These are phyloP conservation scores for Venusia cambrica DNA, from an alignment of 2,888 invertebrate genomes.

Conservation along the genomic window DNA sequence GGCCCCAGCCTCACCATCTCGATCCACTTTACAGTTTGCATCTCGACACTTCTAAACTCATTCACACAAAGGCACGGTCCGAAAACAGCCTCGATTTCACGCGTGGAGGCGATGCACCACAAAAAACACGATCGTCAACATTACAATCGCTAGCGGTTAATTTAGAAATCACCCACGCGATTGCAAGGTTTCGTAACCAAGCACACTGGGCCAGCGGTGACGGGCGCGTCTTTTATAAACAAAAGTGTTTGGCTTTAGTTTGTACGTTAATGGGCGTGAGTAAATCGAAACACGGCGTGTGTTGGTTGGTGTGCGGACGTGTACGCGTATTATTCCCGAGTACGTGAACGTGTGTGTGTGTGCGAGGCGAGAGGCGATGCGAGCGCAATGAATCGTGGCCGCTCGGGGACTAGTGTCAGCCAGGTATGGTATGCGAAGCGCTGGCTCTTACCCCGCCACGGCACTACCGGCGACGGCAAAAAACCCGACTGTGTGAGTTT, in stretches of 20 bases:
- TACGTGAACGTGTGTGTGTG: conserved; percentile 20
- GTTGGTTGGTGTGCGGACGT: conserved; percentile 34
- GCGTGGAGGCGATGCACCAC: conserved; percentile 40
- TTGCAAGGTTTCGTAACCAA: conserved; percentile 63
- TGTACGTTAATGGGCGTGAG: conserved; percentile 40
- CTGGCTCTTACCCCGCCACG: conserved; percentile 42
- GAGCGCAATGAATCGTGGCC: conserved; percentile 49
- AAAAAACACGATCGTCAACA: conserved; percentile 52
- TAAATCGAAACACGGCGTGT: conserved; percentile 42
- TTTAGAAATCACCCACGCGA: conserved; percentile 68
- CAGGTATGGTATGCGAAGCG: conserved; percentile 49
- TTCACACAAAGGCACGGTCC: conserved; percentile 32
- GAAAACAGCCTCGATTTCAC: conserved; percentile 32
- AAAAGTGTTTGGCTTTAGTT: conserved; percentile 47
- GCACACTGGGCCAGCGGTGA: conserved; percentile 50
- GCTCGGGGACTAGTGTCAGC: conserved; percentile 50
- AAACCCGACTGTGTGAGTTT: conserved; percentile 33
- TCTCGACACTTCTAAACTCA: conserved; percentile 43
- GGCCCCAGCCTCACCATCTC: conserved; percentile 73
- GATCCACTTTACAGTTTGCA: conserved; percentile 75
- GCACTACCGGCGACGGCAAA: conserved; percentile 38
- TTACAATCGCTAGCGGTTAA: conserved; percentile 56
- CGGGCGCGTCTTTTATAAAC: conserved; percentile 62
- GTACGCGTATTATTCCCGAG: conserved; percentile 10
- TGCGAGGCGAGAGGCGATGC: conserved; percentile 51